Base-by-base conservation (phyloP, 1,140 invertebrate species). In the Linepithema humile region DNA sequence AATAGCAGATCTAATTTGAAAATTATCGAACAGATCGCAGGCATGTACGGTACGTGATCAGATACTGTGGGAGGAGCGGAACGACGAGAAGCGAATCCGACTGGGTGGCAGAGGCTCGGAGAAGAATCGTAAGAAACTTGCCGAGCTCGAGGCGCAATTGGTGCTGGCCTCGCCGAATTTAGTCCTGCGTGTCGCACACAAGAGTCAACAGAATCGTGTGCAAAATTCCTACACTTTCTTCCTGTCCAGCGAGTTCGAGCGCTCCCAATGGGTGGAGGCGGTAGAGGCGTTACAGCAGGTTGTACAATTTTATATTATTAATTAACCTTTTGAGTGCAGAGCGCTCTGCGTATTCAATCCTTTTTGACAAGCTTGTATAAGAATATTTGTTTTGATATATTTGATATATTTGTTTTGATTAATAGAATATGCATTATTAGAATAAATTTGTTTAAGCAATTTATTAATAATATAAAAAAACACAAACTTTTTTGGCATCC, bases 251-350 rank as follows among this genome's bases (percentile, higher is more conserved):
- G 98, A 99, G 94, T 99, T 98, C 93, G 98, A 99, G 94, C 95
- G 98, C 77, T 97, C 97, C 59, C 98, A 98, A 92, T 99, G 98
- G 98, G 97, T 98, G 84, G 98, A 99, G 93, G 97, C 98, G 3
- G 97, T 99, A 82, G 96, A 97, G 84, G 97, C 97, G 17, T 94
- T 98, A 73, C 97, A 98, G 95, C 94, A 94, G 89, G 93, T 94
- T 3, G 43, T 20, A 57, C 4, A 69, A 9, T 45, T 17, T 83
- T 12, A 43, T 1, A 72, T 69, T 72, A 67, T 70, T 62, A 69
- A 55, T n/a, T n/a, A n/a, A n/a, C n/a, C n/a, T n/a, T n/a, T n/a
- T n/a, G n/a, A n/a, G n/a, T n/a, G n/a, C n/a, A n/a, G n/a, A n/a
- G n/a, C n/a, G n/a, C n/a, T n/a, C n/a, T n/a, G n/a, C n/a, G n/a